Evolutionary conservation across 53 echinoderm and acorn worm genomes (phyloP).

Genomic region (Crossaster papposus): DNA sequence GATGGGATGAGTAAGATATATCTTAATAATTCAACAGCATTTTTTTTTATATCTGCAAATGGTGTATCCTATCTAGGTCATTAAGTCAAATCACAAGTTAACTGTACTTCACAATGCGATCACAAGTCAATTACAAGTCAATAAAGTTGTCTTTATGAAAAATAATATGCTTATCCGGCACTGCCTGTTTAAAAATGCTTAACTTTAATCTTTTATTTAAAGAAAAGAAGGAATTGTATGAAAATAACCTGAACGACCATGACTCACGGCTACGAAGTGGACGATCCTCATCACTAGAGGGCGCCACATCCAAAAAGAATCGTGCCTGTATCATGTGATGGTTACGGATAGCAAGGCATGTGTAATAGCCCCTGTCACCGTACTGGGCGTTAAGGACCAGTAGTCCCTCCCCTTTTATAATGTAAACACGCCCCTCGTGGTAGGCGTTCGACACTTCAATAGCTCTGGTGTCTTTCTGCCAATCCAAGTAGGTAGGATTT

Average conservation of each 20-base stretch:
- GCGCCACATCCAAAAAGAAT: slow-evolving; percentile 46
- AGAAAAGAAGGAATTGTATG: neutral
- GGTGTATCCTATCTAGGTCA: too few relatives aligned
- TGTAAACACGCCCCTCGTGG: slow-evolving; percentile 71
- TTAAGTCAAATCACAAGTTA: too few relatives aligned
- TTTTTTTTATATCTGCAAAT: too few relatives aligned
- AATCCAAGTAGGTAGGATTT: slow-evolving; percentile 30
- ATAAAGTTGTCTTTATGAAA: too few relatives aligned
- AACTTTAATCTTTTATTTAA: neutral
- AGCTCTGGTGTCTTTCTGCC: slow-evolving; percentile 56
- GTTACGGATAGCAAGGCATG: slow-evolving; percentile 41
- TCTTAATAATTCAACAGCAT: too few relatives aligned
- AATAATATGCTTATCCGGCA: too few relatives aligned
- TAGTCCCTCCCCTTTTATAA: slow-evolving; percentile 68
- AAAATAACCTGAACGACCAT: slow-evolving; percentile 35
- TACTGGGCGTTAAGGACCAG: slow-evolving; percentile 76
- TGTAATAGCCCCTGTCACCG: slow-evolving; percentile 72
- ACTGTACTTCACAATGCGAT: too few relatives aligned
- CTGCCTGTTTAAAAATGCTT: too few relatives aligned
- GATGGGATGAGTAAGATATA: too few relatives aligned
- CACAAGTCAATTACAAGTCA: too few relatives aligned
- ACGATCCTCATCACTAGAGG: slow-evolving; percentile 44
- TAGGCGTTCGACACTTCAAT: slow-evolving; percentile 44
- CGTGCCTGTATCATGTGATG: slow-evolving; percentile 1
- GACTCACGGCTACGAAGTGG: slow-evolving; percentile 48